Evolutionary conservation across 2,113 vertebrate genomes (phyloP).

Genomic region (Eupsittula cactorum): DNA sequence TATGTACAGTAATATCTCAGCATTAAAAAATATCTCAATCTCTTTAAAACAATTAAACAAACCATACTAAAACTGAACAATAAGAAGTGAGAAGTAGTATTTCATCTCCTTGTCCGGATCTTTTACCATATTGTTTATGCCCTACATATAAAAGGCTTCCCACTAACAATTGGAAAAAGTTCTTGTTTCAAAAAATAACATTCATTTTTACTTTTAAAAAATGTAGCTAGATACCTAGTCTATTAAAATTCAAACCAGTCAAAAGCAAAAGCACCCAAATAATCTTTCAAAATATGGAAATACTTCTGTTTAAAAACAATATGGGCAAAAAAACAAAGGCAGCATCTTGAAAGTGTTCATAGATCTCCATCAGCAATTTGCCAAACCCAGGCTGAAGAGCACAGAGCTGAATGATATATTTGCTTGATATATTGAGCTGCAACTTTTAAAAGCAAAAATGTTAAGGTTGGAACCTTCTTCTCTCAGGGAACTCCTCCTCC

Average conservation of each 20-base stretch:
- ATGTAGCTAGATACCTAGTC: background rate
- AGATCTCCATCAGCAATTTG: background rate
- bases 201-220: background rate
- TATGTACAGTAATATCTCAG: background rate
- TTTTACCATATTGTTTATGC: background rate
- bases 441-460: background rate
- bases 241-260: background rate
- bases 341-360: background rate
- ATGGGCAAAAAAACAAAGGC: background rate
- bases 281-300: background rate
- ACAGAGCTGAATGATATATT: background rate
- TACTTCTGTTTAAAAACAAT: background rate
- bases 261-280: background rate
- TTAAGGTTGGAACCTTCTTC: background rate
- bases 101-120: background rate
- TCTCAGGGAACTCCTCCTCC: background rate
- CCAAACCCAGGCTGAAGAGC: background rate
- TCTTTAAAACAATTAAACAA: constrained; percentile 1
- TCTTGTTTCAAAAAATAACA: background rate
- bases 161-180: background rate
- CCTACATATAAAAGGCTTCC: background rate
- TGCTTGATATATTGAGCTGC: background rate
- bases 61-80: background rate
- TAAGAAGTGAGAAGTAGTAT: background rate
- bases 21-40: background rate